These are phyloP conservation scores for Mesodorylaimus sp. DNA, from an alignment of 2,888 invertebrate species.

Conservation along the genomic window DNA sequence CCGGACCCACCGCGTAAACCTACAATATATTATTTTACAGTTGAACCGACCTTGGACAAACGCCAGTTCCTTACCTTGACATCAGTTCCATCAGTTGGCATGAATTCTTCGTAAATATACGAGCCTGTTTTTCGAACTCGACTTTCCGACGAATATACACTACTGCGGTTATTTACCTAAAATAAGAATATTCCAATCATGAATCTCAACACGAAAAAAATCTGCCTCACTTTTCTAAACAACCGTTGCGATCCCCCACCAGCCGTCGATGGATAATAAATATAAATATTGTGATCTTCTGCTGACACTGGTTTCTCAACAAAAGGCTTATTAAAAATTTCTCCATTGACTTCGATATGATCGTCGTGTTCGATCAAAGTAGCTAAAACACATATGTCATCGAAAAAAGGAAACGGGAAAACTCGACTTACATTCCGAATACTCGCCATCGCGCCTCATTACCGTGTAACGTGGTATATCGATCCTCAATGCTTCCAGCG, in stretches of 20 bases:
- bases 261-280: slow-evolving; percentile 95
- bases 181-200: not conserved
- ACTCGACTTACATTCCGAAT: not conserved
- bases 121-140: slow-evolving; percentile 88
- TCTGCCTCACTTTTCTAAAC: slow-evolving; percentile 59
- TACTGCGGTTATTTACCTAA: slow-evolving; percentile 90
- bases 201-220: not conserved
- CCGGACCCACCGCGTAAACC: slow-evolving; percentile 98
- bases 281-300: slow-evolving; percentile 98
- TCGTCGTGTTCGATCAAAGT: slow-evolving; percentile 59
- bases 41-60: too few relatives aligned
- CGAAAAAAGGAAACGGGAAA: not conserved
- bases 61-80: slow-evolving; percentile 42
- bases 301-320: slow-evolving; percentile 98
- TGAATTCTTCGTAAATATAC: slow-evolving; percentile 98
- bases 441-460: slow-evolving; percentile 55
- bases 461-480: slow-evolving; percentile 95
- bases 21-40: slow-evolving; percentile 29
- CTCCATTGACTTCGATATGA: slow-evolving; percentile 86
- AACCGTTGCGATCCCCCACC: slow-evolving; percentile 89
- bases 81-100: slow-evolving; percentile 91
- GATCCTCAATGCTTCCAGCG: slow-evolving; percentile 77
- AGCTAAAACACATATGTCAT: not conserved
- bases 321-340: slow-evolving; percentile 89
- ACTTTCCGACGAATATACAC: slow-evolving; percentile 91